Conservation (phyloP, 92 coral and sea anemone species). For the Scolanthus callimorphus region DNA sequence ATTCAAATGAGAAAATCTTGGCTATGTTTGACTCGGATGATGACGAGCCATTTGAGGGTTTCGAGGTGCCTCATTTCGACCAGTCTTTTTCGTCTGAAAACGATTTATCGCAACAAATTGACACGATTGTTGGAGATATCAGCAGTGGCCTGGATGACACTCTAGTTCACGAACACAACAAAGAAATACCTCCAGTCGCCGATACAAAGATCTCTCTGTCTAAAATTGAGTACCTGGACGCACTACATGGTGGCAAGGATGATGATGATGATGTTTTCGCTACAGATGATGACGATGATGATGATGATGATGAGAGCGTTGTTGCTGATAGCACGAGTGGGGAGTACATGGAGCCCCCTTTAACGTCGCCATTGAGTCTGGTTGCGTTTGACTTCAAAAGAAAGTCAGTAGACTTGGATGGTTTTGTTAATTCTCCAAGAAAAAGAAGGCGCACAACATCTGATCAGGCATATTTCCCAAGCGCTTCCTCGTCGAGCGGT, state of each 20-base stretch:
- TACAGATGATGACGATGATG: conserved; percentile 18
- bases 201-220: background rate
- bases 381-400: conserved; percentile 12
- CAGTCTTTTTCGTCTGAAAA: conserved; percentile 34
- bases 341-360: conserved; percentile 27
- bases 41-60: conserved; percentile 44
- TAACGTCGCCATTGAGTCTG: conserved; percentile 31
- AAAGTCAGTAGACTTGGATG: conserved; percentile 20
- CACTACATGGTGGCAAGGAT: background rate
- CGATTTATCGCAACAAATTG: conserved; percentile 36
- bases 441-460: conserved; percentile 24
- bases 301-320: conserved; percentile 22
- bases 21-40: conserved; percentile 55
- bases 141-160: conserved; percentile 20
- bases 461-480: too few species aligned
- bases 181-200: background rate
- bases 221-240: background rate
- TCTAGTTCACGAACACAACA: conserved; percentile 9
- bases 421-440: conserved; percentile 1
- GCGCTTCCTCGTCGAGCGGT: background rate
- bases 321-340: conserved; percentile 65
- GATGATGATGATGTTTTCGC: conserved; percentile 14
- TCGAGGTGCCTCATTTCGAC: conserved; percentile 53
- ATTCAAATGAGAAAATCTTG: too few species aligned
- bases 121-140: conserved; percentile 41